Conservation (phyloP, 1,140 invertebrate genomes). For the Rhyzopertha dominica region DNA sequence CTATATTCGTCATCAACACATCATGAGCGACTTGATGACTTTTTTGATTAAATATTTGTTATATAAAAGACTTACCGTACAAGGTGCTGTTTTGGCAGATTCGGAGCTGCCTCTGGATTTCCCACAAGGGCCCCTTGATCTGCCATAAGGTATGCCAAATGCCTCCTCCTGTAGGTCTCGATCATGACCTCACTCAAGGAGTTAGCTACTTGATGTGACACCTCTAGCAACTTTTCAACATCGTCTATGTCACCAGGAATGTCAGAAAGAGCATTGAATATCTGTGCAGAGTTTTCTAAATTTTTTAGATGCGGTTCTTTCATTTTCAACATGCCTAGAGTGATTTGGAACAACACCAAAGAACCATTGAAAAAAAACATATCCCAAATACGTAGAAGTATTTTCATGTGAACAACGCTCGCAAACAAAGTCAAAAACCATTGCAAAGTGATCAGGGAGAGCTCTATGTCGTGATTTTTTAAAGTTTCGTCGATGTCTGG, state of each 20-base stretch:
- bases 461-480: conserved; percentile 90
- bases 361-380: conserved; percentile 94
- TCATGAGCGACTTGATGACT: too few species aligned
- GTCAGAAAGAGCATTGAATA: conserved; percentile 94
- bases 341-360: conserved; percentile 93
- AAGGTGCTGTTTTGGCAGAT: conserved; percentile 88
- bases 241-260: conserved; percentile 90
- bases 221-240: conserved; percentile 71
- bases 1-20: too few species aligned
- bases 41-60: too few species aligned
- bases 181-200: conserved; percentile 81
- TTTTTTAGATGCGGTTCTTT: conserved; percentile 78
- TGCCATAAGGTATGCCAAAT: conserved; percentile 93
- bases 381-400: conserved; percentile 94
- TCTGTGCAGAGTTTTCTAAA: conserved; percentile 90
- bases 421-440: conserved; percentile 99
- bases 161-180: conserved; percentile 84
- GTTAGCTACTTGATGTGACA: conserved; percentile 56
- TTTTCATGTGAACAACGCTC: conserved; percentile 96
- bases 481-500: conserved; percentile 85
- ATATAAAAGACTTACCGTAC: conserved; percentile 57
- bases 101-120: conserved; percentile 81
- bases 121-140: conserved; percentile 89
- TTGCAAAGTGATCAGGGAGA: conserved; percentile 92
- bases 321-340: conserved; percentile 90